Evolutionary conservation across 2,888 invertebrate species (phyloP), one percentile per base, ranked within the genome.

Genomic region (Latheticus oryzae): DNA sequence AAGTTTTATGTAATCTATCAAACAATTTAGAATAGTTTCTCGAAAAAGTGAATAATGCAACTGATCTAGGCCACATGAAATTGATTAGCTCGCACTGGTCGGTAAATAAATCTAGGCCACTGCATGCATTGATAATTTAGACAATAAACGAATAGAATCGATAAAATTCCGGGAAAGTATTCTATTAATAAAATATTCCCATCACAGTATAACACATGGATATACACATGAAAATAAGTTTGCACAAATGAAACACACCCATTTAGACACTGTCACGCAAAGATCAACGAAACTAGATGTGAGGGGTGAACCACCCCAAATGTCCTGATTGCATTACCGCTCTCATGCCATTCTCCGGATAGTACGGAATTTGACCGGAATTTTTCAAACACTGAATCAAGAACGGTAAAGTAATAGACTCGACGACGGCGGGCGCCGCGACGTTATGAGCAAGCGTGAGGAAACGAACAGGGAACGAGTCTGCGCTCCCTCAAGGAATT

Each of bases 401-500:
- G 52, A 57, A 66, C 63, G 64, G 63, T 64, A 58, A 63, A 63
- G 63, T 64, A 58, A 63, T 63, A 67, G 63, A 70, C 66, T 59
- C 56, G 70, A 64, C 68, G 70, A 64, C 72, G 65, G 48, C 64
- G 63, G 58, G 54, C 66, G 65, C 61, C 64, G 61, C 58, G 63
- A 59, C 63, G 62, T 37, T 67, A 58, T 67, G 69, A 56, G 71
- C 71, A 72, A 60, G 71, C 72, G 72, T 69, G 58, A 60, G 19
- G 55, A 50, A 54, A 47, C 35, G 16, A 8, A n/a, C n/a, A n/a
- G n/a, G 28, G 16, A 16, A 13, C 32, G 63, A 57, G 58, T 53
- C 54, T 58, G 62, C 62, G 62, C 62, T 53, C 40, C 55, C 48
- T 33, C 30, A 17, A 30, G 30, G 15, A 13, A 45, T 13, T 16